Percentiles rank a stretch among this genome's conserved stretches.
Conservation (phyloP, 2,888 invertebrate genomes). For the Drosophila trichaetosa region DNA sequence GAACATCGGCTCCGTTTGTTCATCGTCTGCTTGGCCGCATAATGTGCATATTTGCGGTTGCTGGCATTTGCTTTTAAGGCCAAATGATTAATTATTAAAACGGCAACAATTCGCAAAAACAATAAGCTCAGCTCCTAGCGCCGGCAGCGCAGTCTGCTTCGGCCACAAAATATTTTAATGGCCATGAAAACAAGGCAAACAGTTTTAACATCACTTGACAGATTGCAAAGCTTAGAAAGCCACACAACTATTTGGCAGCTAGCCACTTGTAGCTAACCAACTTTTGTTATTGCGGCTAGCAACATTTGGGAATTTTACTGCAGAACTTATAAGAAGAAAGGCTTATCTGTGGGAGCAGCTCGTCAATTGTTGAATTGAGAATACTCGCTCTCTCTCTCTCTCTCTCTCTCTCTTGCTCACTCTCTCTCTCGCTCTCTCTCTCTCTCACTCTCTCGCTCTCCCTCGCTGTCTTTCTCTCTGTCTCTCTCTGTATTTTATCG, state of each 20-base stretch:
- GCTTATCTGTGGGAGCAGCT: not conserved
- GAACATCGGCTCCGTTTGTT: conserved; percentile 1
- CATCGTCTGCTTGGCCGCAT: conserved; percentile 42
- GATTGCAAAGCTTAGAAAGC: conserved; percentile 3
- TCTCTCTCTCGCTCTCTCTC: fast-evolving
- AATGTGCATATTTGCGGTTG: conserved; percentile 56
- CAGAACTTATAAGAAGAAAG: not conserved
- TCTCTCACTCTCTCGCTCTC: too few species aligned
- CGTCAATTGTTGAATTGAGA: not conserved
- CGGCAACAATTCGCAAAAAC: conserved; percentile 45
- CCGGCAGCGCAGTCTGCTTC: not conserved
- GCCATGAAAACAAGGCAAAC: conserved; percentile 33
- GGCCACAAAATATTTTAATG: conserved; percentile 65
- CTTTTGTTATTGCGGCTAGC: not conserved
- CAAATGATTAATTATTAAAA: conserved; percentile 77
- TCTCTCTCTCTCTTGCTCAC: not conserved
- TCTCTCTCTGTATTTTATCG: too few species aligned
- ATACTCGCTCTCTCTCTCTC: too few species aligned
- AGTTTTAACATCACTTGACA: not conserved
- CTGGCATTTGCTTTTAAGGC: conserved; percentile 60
- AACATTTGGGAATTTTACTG: not conserved
- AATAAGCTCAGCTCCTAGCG: conserved; percentile 9
- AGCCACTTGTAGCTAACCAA: not conserved
- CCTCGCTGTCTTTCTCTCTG: too few species aligned
- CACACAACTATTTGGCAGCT: not conserved